These are phyloP conservation scores for Labeo rohita DNA, from an alignment of 2,113 vertebrate genomes.

Conservation along the genomic window DNA sequence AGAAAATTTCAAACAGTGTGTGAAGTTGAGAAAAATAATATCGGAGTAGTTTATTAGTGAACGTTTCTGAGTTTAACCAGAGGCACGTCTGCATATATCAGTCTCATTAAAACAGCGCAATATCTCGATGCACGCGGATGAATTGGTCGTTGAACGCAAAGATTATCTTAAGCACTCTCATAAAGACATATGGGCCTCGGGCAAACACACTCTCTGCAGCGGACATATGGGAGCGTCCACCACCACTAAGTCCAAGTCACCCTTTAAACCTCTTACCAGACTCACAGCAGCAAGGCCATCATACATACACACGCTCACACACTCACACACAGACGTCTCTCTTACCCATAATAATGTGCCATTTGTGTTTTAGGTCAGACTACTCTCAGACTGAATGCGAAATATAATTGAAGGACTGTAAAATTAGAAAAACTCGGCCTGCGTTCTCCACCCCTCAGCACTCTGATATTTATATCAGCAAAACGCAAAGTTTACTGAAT, in stretches of 20 bases:
- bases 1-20: not conserved
- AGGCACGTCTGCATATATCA: not conserved
- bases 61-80: not conserved
- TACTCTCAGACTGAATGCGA: constrained; percentile 17
- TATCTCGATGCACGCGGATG: not conserved
- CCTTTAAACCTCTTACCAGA: constrained; percentile 46
- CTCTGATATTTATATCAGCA: constrained; percentile 38
- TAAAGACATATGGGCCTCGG: constrained; percentile 38
- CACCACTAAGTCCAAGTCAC: constrained; percentile 36
- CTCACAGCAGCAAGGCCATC: constrained; percentile 24
- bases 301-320: not conserved
- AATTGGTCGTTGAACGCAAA: constrained; percentile 20
- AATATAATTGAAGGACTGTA: constrained; percentile 40
- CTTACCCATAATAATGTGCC: constrained; percentile 34
- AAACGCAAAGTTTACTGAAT: constrained; percentile 27
- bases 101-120: not conserved
- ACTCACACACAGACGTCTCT: constrained; percentile 11
- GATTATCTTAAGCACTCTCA: constrained; percentile 36
- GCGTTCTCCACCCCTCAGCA: constrained; percentile 36
- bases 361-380: constrained; percentile 33
- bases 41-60: not conserved
- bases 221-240: constrained; percentile 44
- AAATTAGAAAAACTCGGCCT: constrained; percentile 28
- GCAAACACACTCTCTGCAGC: constrained; percentile 20
- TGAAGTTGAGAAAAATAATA: not conserved